phyloP scores from a whole-genome alignment of 2,888 invertebrate genomes.

The Acrobeloides nanus region DNA sequence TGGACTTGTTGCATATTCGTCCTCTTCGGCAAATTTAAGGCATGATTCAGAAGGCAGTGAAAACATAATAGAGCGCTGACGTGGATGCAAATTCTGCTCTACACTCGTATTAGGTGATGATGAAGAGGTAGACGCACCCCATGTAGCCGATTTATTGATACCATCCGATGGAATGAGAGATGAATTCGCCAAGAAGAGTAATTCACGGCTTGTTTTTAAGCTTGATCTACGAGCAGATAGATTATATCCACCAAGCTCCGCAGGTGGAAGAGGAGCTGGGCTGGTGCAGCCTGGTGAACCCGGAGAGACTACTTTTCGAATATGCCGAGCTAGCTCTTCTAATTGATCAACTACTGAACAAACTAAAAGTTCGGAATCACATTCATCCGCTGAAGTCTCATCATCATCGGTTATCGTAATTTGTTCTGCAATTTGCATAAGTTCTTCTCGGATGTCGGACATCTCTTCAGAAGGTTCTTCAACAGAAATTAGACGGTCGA shows the following conservation, averaged over 20 bases:
- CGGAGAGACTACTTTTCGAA: constrained; percentile 24
- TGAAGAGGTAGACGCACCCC: background rate
- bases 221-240: constrained; percentile 20
- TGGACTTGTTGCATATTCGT: no score
- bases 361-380: constrained; percentile 32
- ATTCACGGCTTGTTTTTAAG: constrained; percentile 24
- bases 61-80: constrained; percentile 23
- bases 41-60: constrained; percentile 16
- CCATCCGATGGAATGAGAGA: background rate
- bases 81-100: background rate
- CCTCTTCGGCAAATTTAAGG: no score
- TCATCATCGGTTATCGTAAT: constrained; percentile 23
- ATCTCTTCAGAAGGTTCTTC: constrained; percentile 24
- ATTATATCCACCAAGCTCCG: no score
- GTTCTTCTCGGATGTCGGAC: constrained; percentile 26
- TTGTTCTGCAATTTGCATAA: constrained; percentile 33
- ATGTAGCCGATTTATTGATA: background rate
- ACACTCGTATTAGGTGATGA: constrained; percentile 5
- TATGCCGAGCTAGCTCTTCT: constrained; percentile 37
- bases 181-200: constrained; percentile 14
- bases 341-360: constrained; percentile 44
- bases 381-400: constrained; percentile 13
- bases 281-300: constrained; percentile 8
- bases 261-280: constrained; percentile 12
- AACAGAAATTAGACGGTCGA: constrained; percentile 25